Conservation (phyloP, 2,888 invertebrate species). For the Cabera pusaria region DNA sequence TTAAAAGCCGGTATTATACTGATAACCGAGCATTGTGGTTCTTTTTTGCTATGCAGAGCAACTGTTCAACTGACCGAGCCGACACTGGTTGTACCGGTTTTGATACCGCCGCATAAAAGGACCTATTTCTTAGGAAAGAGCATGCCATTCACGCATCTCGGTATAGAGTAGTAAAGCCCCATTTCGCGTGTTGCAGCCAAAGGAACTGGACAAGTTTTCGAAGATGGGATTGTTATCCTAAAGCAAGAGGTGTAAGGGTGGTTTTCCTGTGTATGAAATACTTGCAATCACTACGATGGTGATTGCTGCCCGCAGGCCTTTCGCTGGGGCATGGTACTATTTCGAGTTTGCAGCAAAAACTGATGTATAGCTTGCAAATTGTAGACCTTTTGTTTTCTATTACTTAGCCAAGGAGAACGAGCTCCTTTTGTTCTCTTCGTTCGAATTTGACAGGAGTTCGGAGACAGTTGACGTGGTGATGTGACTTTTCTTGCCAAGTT, state of each 20-base stretch:
- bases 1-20: constrained; percentile 36
- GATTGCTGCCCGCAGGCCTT: constrained; percentile 53
- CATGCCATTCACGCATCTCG: too few species aligned
- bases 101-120: constrained; percentile 31
- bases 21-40: constrained; percentile 52
- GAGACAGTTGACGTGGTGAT: too few species aligned
- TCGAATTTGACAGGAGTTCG: too few species aligned
- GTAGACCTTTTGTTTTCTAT: constrained; percentile 38
- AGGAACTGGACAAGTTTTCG: constrained; percentile 24
- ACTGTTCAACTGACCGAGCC: constrained; percentile 51
- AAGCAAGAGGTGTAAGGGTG: constrained; percentile 27
- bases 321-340: constrained; percentile 46
- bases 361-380: constrained; percentile 42
- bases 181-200: too few species aligned
- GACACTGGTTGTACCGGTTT: constrained; percentile 73
- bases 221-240: constrained; percentile 37
- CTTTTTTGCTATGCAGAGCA: constrained; percentile 67
- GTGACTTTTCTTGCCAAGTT: constrained; percentile 1
- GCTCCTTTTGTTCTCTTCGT: constrained; percentile 26
- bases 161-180: too few species aligned
- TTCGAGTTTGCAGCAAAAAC: constrained; percentile 45
- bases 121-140: too few species aligned
- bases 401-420: constrained; percentile 22
- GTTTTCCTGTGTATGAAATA: constrained; percentile 32
- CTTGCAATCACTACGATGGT: constrained; percentile 32